Evolutionary conservation across 1,140 invertebrate genomes (phyloP).

Genomic region (Brachionus manjavacas): DNA sequence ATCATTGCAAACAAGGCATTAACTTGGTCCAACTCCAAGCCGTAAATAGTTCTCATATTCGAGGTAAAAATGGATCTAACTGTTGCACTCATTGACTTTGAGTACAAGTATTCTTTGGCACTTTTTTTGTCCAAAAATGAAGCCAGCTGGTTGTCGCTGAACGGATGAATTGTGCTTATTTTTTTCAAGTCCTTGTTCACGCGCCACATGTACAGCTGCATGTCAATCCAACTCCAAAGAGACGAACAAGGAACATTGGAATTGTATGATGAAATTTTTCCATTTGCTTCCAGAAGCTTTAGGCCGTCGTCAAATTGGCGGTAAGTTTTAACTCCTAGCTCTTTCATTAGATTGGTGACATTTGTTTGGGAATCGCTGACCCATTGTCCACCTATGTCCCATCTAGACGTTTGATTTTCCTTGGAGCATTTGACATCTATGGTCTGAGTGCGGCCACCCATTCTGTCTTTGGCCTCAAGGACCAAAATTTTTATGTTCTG

Average conservation of each 20-base stretch:
- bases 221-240: constrained; percentile 43
- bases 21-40: constrained; percentile 53
- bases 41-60: constrained; percentile 49
- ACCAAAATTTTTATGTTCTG: constrained; percentile 48
- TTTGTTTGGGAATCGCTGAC: constrained; percentile 52
- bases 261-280: constrained; percentile 48
- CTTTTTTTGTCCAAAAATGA: not conserved
- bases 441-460: constrained; percentile 53
- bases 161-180: constrained; percentile 19
- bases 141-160: not conserved
- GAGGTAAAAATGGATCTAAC: constrained; percentile 48
- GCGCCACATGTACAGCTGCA: not conserved
- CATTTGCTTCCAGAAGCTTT: constrained; percentile 53
- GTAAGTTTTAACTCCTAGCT: constrained; percentile 51
- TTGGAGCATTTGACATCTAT: constrained; percentile 46
- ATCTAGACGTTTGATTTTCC: constrained; percentile 47
- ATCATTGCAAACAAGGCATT: constrained; percentile 55
- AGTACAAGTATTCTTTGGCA: constrained; percentile 15
- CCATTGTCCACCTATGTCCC: constrained; percentile 55
- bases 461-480: constrained; percentile 53
- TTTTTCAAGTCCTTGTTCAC: not conserved
- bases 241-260: constrained; percentile 54
- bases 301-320: constrained; percentile 52
- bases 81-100: constrained; percentile 44
- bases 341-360: constrained; percentile 51